Evolutionary conservation across 2,113 vertebrate genomes (phyloP).

Genomic region (Puma concolor): DNA sequence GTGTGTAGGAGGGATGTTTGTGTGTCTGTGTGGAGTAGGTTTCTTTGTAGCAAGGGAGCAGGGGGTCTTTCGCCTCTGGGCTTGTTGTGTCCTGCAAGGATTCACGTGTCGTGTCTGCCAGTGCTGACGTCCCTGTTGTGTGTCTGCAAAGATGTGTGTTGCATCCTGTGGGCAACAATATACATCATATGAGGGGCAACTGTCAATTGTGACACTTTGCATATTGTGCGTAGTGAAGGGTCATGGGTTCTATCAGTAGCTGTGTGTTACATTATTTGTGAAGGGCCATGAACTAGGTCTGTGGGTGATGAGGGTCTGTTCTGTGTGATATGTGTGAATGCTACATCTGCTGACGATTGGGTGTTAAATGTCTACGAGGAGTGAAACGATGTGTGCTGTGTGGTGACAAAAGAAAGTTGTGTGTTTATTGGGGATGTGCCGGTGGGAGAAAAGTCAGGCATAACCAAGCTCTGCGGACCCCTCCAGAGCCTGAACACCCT

Average conservation of each 20-base stretch:
- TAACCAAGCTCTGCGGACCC: background rate
- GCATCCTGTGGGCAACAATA: too few species aligned
- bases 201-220: background rate
- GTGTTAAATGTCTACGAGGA: background rate
- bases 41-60: background rate
- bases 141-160: background rate
- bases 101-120: too few species aligned
- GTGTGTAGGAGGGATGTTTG: background rate
- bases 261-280: background rate
- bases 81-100: background rate
- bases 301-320: background rate
- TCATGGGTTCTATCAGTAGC: background rate
- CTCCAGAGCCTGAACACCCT: background rate
- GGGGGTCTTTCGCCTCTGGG: background rate
- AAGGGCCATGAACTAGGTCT: background rate
- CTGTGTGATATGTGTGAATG: background rate
- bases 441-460: background rate
- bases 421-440: background rate
- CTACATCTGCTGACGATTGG: background rate
- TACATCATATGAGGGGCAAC: background rate
- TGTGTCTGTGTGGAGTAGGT: background rate
- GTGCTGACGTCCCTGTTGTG: fast-evolving
- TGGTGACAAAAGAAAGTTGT: background rate
- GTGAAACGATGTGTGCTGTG: background rate
- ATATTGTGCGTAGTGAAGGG: background rate